Evolutionary conservation across 53 echinoderm and acorn worm genomes (phyloP).

Genomic region (Temnopleurus reevesii): DNA sequence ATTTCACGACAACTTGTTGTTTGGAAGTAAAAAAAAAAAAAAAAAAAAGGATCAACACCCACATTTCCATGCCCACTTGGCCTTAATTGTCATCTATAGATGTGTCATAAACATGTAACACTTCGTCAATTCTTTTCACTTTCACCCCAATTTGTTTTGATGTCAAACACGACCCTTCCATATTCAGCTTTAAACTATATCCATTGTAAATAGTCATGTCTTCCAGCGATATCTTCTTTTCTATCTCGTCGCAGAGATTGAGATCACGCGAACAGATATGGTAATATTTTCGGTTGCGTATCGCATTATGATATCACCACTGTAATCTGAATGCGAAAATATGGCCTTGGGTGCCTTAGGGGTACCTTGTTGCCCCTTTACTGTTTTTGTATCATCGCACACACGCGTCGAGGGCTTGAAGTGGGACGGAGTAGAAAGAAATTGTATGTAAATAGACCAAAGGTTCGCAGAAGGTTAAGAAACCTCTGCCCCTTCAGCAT

Average conservation of each 20-base stretch:
- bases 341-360: slow-evolving; percentile 14
- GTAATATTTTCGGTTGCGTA: background rate
- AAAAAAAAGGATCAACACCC: too few relatives aligned
- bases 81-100: too few relatives aligned
- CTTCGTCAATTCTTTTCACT: background rate
- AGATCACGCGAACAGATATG: background rate
- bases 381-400: background rate
- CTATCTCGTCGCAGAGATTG: background rate
- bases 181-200: background rate
- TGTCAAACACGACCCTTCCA: background rate
- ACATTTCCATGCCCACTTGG: too few relatives aligned
- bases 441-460: background rate
- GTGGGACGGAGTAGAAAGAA: background rate
- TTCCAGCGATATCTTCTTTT: background rate
- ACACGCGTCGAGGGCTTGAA: background rate
- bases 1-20: too few relatives aligned
- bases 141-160: background rate
- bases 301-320: slow-evolving; percentile 4
- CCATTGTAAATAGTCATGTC: background rate
- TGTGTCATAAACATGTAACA: background rate
- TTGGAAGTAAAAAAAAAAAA: too few relatives aligned
- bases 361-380: background rate
- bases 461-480: slow-evolving; percentile 2
- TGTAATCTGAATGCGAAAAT: background rate
- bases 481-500: background rate